Evolutionary conservation across 2,888 invertebrate species (phyloP), one percentile per base, ranked within the genome.

Genomic region (Cantharis flavilabris): DNA sequence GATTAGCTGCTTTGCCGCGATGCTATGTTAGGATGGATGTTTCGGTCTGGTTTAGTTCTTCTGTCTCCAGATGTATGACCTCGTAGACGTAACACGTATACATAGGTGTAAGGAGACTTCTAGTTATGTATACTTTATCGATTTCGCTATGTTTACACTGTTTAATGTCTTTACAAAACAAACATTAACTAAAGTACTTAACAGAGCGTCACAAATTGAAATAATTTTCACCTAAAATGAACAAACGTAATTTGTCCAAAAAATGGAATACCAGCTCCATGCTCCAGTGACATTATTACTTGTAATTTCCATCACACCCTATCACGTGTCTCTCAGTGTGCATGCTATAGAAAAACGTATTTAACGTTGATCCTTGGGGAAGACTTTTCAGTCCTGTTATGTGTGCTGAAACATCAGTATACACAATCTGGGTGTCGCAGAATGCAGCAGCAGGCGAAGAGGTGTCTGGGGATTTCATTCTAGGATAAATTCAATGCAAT

Each of bases 1-100:
- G 89, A 90, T 90, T 90, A 89, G 89, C 89, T 89, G 89, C 89
- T 89, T 89, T 89, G 87, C 87, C 86, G 86, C 82, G 81, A 79
- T 79, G 74, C 76, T 79, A 77, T 75, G 77, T 77, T 77, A 72
- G 77, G 77, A 80, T 80, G 80, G 77, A 80, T 80, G 80, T 78
- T 79, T 80, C 80, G 79, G 79, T 76, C 79, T 77, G 75, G 76
- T 78, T 78, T 76, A 62, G 76, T 78, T 76, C 78, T 78, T 76
- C 78, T 76, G 75, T 76, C 78, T 78, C 78, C 80, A 76, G 77
- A 76, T 78, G 76, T 77, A 79, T 79, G 77, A 79, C 79, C 79
- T 73, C 75, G 70, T 73, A 72, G 72, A 23, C 23, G 20, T 26
- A 23, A 23, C 23, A 23, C 23, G 23, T 67, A n/a, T n/a, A 67